Evolutionary conservation across 2,113 vertebrate species (phyloP), one percentile per base, ranked within the genome.

Genomic region (Thymallus thymallus): DNA sequence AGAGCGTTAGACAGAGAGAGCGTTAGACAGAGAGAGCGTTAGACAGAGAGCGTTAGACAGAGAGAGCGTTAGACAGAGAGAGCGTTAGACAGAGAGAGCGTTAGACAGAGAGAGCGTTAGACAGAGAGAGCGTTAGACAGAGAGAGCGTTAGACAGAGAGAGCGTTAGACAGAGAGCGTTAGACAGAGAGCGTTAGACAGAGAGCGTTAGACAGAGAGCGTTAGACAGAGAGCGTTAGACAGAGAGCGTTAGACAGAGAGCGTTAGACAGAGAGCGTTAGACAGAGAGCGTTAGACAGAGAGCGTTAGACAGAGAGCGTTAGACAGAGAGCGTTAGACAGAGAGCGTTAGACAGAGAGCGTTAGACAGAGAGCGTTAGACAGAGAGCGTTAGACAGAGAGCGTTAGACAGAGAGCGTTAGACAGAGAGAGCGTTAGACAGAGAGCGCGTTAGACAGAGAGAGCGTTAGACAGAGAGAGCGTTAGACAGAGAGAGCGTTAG

Each of bases 131-230:
- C 75, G 90, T 87, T 84, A 91, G 24, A 89, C 89, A 87, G 78
- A 86, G 90, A 90, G 92, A 2, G 32, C 75, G 90, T 87, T 84
- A 91, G 24, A 89, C 89, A 87, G 78, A 86, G 90, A 90, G 92
- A 2, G 32, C 75, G 90, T n/a, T n/a, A n/a, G n/a, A n/a, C n/a
- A n/a, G n/a, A n/a, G n/a, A n/a, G n/a, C 0, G 92, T 87, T 84
- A 91, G 24, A 89, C 89, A 87, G 78, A 86, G 90, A 90, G 92
- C 0, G 92, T 87, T 84, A 91, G 24, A 89, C 89, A 87, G 78
- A 86, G 90, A 90, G 92, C 0, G 92, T 87, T 84, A 91, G 24
- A 89, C 89, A 87, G 78, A 86, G 90, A 90, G 92, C 0, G 92
- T 87, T 84, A 91, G 24, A 89, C 89, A 87, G 78, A 86, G 90